These are phyloP conservation scores for Myanophis thanlyinensis DNA, from an alignment of 2,113 vertebrate genomes.

Conservation along the genomic window DNA sequence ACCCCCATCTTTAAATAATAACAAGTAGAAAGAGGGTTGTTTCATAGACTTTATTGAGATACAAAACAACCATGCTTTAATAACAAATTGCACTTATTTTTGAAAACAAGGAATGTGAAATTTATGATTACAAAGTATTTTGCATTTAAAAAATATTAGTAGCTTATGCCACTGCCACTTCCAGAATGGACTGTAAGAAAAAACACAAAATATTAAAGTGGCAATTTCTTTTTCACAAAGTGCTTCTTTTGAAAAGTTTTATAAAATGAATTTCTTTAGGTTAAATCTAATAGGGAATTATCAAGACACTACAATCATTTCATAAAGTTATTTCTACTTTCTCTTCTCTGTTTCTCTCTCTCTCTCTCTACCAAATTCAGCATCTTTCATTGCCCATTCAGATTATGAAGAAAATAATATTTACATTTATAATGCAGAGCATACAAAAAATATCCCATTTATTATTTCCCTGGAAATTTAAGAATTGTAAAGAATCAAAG, in stretches of 20 bases:
- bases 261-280: slow-evolving; percentile 24
- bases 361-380: background rate
- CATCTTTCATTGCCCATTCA: background rate
- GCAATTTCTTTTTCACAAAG: slow-evolving; percentile 29
- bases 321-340: slow-evolving; percentile 7
- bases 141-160: slow-evolving; percentile 50
- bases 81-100: slow-evolving; percentile 46
- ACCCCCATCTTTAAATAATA: background rate
- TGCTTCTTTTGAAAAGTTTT: slow-evolving; percentile 26
- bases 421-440: background rate
- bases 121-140: slow-evolving; percentile 49
- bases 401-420: background rate
- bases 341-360: slow-evolving; percentile 16
- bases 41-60: slow-evolving; percentile 67
- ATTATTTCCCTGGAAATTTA: background rate
- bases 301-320: slow-evolving; percentile 26
- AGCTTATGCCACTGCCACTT: slow-evolving; percentile 33
- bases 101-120: slow-evolving; percentile 57
- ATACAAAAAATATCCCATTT: background rate
- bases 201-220: slow-evolving; percentile 34
- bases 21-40: slow-evolving; percentile 14
- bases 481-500: background rate
- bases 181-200: slow-evolving; percentile 34
- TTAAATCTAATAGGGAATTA: background rate
- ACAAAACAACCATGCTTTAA: slow-evolving; percentile 64